A percentile compares a stretch with the other conserved stretches of the same genome.
phyloP scores from a whole-genome alignment of 1,140 invertebrate genomes.

The Laupala kohalensis region DNA sequence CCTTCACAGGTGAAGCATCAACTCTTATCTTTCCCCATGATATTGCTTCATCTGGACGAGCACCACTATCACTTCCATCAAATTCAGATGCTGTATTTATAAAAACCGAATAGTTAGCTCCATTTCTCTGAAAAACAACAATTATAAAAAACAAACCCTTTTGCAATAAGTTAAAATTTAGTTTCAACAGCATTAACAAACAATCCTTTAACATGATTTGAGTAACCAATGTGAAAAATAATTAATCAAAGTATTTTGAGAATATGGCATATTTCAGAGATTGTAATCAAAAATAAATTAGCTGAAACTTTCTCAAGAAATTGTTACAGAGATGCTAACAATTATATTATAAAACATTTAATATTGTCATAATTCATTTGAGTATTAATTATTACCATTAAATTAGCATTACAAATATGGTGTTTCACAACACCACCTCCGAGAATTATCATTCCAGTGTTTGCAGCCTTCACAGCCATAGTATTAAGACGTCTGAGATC shows the following conservation, averaged over 20 bases:
- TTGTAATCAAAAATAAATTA: too few relatives aligned
- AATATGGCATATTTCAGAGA: too few relatives aligned
- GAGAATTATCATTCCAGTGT: constrained; percentile 93
- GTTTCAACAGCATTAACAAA: too few relatives aligned
- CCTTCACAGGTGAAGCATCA: constrained; percentile 83
- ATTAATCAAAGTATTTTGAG: too few relatives aligned
- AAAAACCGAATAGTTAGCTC: constrained; percentile 93
- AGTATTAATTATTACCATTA: constrained; percentile 64
- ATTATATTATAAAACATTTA: too few relatives aligned
- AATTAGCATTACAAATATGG: constrained; percentile 95
- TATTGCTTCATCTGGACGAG: constrained; percentile 92
- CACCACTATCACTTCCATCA: constrained; percentile 97
- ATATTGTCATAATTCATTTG: too few relatives aligned
- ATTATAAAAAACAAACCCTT: too few relatives aligned
- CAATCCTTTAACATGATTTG: too few relatives aligned
- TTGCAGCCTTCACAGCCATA: constrained; percentile 85
- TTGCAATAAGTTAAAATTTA: too few relatives aligned
- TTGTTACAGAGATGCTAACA: too few relatives aligned
- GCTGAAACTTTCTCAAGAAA: too few relatives aligned
- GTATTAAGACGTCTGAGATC: constrained; percentile 84
- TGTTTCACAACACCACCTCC: constrained; percentile 98
- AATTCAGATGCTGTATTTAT: constrained; percentile 96
- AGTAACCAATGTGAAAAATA: too few relatives aligned
- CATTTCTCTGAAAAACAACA: constrained; percentile 60
- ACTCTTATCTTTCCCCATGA: constrained; percentile 96